Evolutionary conservation across 2,888 invertebrate species (phyloP).

Genomic region (Netelia inedita): DNA sequence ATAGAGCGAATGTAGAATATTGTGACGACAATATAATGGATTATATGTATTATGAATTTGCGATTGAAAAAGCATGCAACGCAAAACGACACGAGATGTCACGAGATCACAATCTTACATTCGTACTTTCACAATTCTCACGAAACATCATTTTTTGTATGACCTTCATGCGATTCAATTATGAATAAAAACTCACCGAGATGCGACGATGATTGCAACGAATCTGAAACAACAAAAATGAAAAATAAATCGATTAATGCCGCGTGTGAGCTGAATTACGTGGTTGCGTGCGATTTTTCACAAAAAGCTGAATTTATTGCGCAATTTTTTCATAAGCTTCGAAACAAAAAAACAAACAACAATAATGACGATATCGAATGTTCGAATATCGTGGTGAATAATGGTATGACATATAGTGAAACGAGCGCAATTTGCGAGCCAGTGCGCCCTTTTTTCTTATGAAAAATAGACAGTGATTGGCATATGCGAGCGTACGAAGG

Average conservation of each 20-base stretch:
- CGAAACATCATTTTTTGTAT: conserved; percentile 4
- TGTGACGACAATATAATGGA: conserved; percentile 31
- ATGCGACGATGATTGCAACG: conserved; percentile 83
- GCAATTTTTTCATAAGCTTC: conserved; percentile 9
- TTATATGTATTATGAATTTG: conserved; percentile 40
- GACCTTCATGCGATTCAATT: conserved; percentile 45
- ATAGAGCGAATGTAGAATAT: conserved; percentile 20
- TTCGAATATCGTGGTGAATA: conserved; percentile 1
- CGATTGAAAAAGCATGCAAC: conserved; percentile 31
- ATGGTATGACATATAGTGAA: conserved; percentile 16
- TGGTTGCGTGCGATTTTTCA: conserved; percentile 36
- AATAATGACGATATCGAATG: conserved; percentile 10
- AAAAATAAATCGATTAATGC: conserved; percentile 69
- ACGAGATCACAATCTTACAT: not conserved
- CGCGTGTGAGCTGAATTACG: conserved; percentile 33
- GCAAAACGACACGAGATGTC: conserved; percentile 14
- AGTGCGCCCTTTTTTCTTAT: conserved; percentile 10
- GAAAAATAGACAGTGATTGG: not conserved
- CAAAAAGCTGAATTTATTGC: conserved; percentile 25
- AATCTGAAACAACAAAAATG: conserved; percentile 82
- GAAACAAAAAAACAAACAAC: not conserved
- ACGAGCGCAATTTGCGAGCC: conserved; percentile 13
- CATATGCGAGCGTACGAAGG: not conserved
- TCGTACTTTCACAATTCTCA: not conserved
- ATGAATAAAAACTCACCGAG: conserved; percentile 80